Base-by-base conservation (phyloP, 2,113 vertebrate species). In the Eptesicus fuscus region DNA sequence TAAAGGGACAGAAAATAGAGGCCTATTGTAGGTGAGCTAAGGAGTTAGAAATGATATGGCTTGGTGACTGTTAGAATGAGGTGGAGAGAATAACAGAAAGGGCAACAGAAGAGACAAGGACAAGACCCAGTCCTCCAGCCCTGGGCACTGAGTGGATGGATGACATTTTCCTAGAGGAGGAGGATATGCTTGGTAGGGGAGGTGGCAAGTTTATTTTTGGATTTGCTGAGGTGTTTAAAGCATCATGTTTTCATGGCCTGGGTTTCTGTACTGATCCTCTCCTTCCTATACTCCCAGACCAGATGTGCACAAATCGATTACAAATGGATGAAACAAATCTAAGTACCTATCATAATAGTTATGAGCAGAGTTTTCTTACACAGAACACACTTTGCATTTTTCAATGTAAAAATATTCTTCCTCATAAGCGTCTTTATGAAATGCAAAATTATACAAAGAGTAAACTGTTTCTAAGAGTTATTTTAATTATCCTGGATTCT, bases 401-500 rank as follows among this genome's bases (percentile, higher is more conserved):
- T 65, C 10, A 89, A 40, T 37, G 82, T 51, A 14, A 80, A 89
- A 94, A 69, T 59, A 53, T 23, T 51, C 56, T 61, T 32, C 25
- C 42, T 74, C n/a, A 53, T 76, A n/a, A 86, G 59, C 40, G 25
- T 87, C 14, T 87, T 90, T 71, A n/a, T 71, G 51, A 80, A 70
- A 30, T 88, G 42, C 35, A 80, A 70, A 93, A n/a, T 51, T 35
- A 69, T 76, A 44, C n/a, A 53, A 91, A 93, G 25, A 74, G 32
- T 70, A 84, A 91, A 44, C 8, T 88, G 17, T 91, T 91, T 91
- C 51, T 95, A 73, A 82, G 67, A 88, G 4, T 82, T 85, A 77
- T 84, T 70, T 35, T 89, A 73, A 90, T 86, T 86, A 87, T 86
- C 30, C 51, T 93, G 35, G 92, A 42, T n/a, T 61, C 13, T n/a